phyloP scores from a whole-genome alignment of 2,888 invertebrate species.

The Blastobasis lacticolella region DNA sequence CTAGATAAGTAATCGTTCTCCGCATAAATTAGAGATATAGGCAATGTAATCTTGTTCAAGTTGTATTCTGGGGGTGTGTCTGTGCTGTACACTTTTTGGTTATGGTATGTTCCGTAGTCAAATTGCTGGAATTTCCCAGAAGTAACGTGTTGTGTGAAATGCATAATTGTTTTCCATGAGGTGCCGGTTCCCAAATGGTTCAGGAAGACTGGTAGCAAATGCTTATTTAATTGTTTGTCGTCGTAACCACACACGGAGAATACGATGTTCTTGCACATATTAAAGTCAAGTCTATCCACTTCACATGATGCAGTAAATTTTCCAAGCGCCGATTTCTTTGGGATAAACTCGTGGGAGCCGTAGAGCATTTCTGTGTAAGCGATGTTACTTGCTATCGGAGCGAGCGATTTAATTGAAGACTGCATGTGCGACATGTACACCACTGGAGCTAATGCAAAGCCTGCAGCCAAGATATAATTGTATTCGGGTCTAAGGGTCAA shows the following conservation, averaged over 20 bases:
- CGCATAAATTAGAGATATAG: conserved; percentile 78
- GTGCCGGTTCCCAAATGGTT: conserved; percentile 83
- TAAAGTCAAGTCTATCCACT: conserved; percentile 56
- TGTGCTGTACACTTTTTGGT: conserved; percentile 72
- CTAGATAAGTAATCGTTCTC: conserved; percentile 82
- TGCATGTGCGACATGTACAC: conserved; percentile 77
- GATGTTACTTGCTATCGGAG: conserved; percentile 75
- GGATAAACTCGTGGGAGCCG: conserved; percentile 82
- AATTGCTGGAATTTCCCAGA: conserved; percentile 77
- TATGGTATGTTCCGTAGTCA: conserved; percentile 78
- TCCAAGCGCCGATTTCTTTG: conserved; percentile 75
- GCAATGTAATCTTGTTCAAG: conserved; percentile 71
- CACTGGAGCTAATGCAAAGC: conserved; percentile 81
- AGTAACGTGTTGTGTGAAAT: conserved; percentile 76
- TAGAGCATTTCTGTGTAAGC: conserved; percentile 76
- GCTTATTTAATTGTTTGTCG: conserved; percentile 78
- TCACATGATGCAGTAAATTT: conserved; percentile 75
- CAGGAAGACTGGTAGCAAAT: conserved; percentile 79
- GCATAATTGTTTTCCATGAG: conserved; percentile 81
- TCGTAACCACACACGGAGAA: conserved; percentile 84
- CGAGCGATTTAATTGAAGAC: conserved; percentile 78
- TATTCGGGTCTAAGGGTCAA: conserved; percentile 79
- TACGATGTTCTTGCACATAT: conserved; percentile 80
- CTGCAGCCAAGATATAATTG: conserved; percentile 76
- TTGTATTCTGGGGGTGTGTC: conserved; percentile 77